A percentile compares a stretch with the other conserved stretches of the same genome.
These are phyloP conservation scores for Labroides dimidiatus DNA, from an alignment of 2,797 vertebrate genomes.

Conservation along the genomic window DNA sequence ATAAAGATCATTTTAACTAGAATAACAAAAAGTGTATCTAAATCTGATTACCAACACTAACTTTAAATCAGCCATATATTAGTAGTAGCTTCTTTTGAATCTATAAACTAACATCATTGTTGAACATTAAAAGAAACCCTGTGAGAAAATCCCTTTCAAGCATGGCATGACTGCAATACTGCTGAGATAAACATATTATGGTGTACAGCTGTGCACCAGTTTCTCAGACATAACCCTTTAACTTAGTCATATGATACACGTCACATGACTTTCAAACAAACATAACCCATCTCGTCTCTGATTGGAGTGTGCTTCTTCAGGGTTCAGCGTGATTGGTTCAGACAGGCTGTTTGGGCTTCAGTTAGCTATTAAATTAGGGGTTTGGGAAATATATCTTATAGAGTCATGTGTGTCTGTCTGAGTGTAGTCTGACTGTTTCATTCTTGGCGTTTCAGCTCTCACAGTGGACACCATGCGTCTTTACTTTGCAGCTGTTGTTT, in stretches of 20 bases:
- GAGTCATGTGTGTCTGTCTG: constrained; percentile 1
- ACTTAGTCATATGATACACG: constrained; percentile 62
- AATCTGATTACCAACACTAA: no score
- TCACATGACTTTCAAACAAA: constrained; percentile 31
- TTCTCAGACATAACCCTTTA: background rate
- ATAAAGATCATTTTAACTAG: no score
- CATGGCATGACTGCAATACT: background rate
- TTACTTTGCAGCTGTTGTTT: constrained; percentile 35
- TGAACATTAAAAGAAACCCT: background rate
- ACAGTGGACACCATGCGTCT: constrained; percentile 46
- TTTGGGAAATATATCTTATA: background rate
- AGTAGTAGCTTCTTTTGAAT: no score
- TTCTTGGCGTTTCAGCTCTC: background rate
- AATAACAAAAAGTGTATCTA: no score
- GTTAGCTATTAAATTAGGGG: background rate
- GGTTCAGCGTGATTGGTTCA: constrained; percentile 31
- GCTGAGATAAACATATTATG: background rate
- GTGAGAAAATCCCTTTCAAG: background rate
- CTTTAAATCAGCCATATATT: no score
- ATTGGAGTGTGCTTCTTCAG: constrained; percentile 33
- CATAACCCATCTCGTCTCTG: constrained; percentile 3
- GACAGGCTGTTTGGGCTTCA: fast-evolving
- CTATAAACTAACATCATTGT: background rate
- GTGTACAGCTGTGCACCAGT: fast-evolving
- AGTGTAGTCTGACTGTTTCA: background rate